These are phyloP conservation scores for Drosophila anomelani DNA, from an alignment of 2,888 invertebrate genomes.

Conservation along the genomic window DNA sequence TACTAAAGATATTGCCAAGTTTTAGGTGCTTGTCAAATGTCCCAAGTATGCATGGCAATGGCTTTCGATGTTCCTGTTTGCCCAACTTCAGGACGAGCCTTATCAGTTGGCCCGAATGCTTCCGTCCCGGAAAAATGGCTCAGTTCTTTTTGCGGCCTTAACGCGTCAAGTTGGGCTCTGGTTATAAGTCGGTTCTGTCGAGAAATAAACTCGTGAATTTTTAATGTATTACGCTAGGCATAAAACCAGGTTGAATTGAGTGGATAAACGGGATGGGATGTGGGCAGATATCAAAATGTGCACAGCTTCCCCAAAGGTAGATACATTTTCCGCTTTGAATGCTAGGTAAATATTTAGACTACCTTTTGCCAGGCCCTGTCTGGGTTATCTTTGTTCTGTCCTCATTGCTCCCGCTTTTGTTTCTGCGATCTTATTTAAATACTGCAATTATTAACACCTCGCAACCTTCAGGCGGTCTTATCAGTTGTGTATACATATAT, in stretches of 20 bases:
- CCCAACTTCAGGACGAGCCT: slow-evolving; percentile 18
- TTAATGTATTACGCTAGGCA: slow-evolving; percentile 36
- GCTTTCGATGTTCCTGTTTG: slow-evolving; percentile 32
- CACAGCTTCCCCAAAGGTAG: not conserved
- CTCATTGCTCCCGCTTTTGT: slow-evolving; percentile 10
- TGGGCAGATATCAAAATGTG: not conserved
- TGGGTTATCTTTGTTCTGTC: slow-evolving; percentile 9
- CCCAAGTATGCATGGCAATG: slow-evolving; percentile 40
- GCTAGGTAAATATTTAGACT: slow-evolving; percentile 11
- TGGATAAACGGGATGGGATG: slow-evolving; percentile 13
- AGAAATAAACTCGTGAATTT: slow-evolving; percentile 29
- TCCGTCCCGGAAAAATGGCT: slow-evolving; percentile 43
- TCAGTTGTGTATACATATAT: slow-evolving; percentile 27
- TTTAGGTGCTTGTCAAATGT: slow-evolving; percentile 10
- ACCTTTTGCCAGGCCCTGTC: slow-evolving; percentile 15
- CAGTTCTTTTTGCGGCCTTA: slow-evolving; percentile 55
- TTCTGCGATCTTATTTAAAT: slow-evolving; percentile 11
- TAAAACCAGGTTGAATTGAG: slow-evolving; percentile 9
- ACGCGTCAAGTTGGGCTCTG: slow-evolving; percentile 50
- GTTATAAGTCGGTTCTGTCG: slow-evolving; percentile 2
- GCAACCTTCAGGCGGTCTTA: slow-evolving; percentile 44
- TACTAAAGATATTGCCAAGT: slow-evolving; percentile 21
- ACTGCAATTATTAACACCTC: slow-evolving; percentile 35
- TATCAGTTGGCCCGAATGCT: slow-evolving; percentile 57
- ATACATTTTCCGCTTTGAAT: not conserved